Conservation (phyloP, 2,797 vertebrate species). For the Liasis olivaceus region DNA sequence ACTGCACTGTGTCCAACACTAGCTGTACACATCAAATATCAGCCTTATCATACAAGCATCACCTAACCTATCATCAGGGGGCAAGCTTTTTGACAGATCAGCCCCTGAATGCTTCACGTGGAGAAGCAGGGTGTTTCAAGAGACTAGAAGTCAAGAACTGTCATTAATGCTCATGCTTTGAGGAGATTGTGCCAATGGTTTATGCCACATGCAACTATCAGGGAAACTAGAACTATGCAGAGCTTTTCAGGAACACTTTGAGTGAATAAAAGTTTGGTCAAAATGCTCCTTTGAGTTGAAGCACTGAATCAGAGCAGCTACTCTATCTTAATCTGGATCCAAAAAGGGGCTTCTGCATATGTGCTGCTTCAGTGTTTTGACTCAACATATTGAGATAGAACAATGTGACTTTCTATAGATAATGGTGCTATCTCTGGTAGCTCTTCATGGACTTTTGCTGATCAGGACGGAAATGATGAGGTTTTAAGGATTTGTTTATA, state of each 20-base stretch:
- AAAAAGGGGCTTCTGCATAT: neutral
- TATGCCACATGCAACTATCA: neutral
- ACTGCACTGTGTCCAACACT: too few species aligned
- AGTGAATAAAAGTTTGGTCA: neutral
- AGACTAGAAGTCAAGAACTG: neutral
- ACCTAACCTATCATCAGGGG: neutral
- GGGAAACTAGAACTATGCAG: neutral
- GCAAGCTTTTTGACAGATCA: neutral
- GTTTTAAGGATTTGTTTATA: neutral
- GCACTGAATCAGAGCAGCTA: neutral
- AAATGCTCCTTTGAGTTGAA: neutral
- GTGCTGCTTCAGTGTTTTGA: neutral
- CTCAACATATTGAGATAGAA: neutral
- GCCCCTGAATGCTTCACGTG: neutral
- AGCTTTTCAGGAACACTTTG: neutral
- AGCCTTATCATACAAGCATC: neutral
- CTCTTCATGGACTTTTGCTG: neutral
- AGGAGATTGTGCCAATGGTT: neutral
- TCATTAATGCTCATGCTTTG: neutral
- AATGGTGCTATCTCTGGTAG: neutral
- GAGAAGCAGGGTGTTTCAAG: neutral
- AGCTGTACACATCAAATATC: too few species aligned
- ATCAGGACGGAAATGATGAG: neutral
- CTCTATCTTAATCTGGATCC: neutral
- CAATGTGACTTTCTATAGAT: neutral